Conservation (phyloP, 2,113 vertebrate genomes). For the Poeciliopsis turrubarensis region DNA sequence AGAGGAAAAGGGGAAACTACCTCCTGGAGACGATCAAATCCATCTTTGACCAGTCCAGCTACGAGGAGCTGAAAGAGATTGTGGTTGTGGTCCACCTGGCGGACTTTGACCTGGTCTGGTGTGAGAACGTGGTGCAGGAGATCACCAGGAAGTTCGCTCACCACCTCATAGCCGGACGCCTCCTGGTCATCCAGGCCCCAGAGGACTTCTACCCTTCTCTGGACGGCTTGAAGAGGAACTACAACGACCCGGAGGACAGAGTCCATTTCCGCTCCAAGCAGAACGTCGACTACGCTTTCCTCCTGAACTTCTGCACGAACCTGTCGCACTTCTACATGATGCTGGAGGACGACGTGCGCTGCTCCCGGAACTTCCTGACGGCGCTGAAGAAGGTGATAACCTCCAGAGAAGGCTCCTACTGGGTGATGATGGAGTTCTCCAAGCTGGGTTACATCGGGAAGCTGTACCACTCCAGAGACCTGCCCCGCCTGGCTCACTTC, state of each 20-base stretch:
- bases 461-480: constrained; percentile 87
- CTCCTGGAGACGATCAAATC: constrained; percentile 96
- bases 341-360: constrained; percentile 96
- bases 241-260: constrained; percentile 95
- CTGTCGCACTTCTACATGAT: constrained; percentile 98
- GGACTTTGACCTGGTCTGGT: constrained; percentile 93
- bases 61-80: constrained; percentile 96
- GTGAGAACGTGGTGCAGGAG: constrained; percentile 91
- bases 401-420: constrained; percentile 93
- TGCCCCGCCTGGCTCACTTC: constrained; percentile 94
- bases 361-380: constrained; percentile 95
- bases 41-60: constrained; percentile 97
- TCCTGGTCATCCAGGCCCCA: constrained; percentile 95
- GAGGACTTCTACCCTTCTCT: constrained; percentile 93
- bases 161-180: constrained; percentile 94
- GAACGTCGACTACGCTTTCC: constrained; percentile 91
- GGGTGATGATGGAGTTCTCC: constrained; percentile 98
- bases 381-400: constrained; percentile 97
- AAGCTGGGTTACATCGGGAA: constrained; percentile 99
- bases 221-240: constrained; percentile 96
- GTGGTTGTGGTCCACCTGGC: constrained; percentile 94
- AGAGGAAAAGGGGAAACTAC: constrained; percentile 94
- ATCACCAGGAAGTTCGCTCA: constrained; percentile 96
- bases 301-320: constrained; percentile 96
- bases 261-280: constrained; percentile 98